Evolutionary conservation across 2,113 vertebrate species (phyloP).

Genomic region (Triplophysa siluroides): DNA sequence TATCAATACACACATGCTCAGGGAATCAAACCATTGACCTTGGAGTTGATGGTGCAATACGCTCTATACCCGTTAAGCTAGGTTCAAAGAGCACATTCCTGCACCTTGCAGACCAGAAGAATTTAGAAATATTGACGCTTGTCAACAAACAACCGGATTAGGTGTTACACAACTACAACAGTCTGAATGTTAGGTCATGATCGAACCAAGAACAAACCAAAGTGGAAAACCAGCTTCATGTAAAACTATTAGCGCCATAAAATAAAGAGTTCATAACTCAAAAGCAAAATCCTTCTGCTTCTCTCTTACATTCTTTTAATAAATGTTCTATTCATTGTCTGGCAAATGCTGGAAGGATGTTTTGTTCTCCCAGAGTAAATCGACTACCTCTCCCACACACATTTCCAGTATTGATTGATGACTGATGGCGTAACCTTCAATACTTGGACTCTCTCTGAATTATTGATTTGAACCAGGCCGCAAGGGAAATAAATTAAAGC

Average conservation of each 20-base stretch:
- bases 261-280: too few species aligned
- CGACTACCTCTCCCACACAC: constrained; percentile 45
- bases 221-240: too few species aligned
- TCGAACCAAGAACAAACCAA: neutral
- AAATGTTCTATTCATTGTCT: constrained; percentile 14
- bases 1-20: too few species aligned
- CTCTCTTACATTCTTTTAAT: neutral
- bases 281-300: neutral
- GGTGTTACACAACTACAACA: neutral
- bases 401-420: constrained; percentile 49
- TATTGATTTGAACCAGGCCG: constrained; percentile 44
- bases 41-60: too few species aligned
- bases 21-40: too few species aligned
- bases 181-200: neutral
- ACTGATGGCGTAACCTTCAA: constrained; percentile 50
- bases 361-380: constrained; percentile 23
- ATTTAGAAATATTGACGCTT: neutral
- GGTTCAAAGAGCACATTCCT: too few species aligned
- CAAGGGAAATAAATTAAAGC: constrained; percentile 34
- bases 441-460: constrained; percentile 12
- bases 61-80: too few species aligned
- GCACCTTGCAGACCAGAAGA: neutral
- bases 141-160: neutral
- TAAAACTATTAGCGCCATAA: too few species aligned
- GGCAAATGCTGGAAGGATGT: neutral